A percentile compares a stretch with the other conserved stretches of the same genome.
Conservation (phyloP, 1,140 invertebrate genomes). For the Drepana arcuata region DNA sequence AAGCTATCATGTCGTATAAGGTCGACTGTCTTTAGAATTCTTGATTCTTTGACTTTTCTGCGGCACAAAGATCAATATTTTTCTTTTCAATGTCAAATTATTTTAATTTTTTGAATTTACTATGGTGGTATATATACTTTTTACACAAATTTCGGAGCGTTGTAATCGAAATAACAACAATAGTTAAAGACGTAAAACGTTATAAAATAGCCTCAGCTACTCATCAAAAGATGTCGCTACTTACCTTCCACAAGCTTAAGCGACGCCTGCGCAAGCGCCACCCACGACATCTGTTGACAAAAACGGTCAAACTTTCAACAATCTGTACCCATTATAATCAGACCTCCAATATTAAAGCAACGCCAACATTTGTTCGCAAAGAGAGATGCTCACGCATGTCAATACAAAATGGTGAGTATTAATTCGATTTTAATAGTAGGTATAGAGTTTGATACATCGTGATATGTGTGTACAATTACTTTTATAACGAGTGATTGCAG, state of each 20-base stretch:
- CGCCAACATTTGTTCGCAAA: not conserved
- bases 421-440: conserved; percentile 57
- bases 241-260: conserved; percentile 1
- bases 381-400: not conserved
- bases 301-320: not conserved
- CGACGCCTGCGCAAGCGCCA: conserved; percentile 24
- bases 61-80: conserved; percentile 4
- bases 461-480: conserved; percentile 36
- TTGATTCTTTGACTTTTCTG: conserved; percentile 8
- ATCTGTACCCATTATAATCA: conserved; percentile 11
- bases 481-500: conserved; percentile 49
- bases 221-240: conserved; percentile 35
- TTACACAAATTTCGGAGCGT: too few relatives aligned
- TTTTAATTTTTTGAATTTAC: too few relatives aligned
- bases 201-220: too few relatives aligned
- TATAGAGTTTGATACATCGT: conserved; percentile 29
- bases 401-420: conserved; percentile 19
- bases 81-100: too few relatives aligned
- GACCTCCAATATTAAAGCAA: conserved; percentile 11
- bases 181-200: too few relatives aligned
- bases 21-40: too few relatives aligned
- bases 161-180: too few relatives aligned
- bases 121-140: too few relatives aligned
- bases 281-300: conserved; percentile 21
- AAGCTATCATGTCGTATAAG: too few relatives aligned